phyloP scores from a whole-genome alignment of 2,888 invertebrate genomes.

The Tetragonisca angustula region DNA sequence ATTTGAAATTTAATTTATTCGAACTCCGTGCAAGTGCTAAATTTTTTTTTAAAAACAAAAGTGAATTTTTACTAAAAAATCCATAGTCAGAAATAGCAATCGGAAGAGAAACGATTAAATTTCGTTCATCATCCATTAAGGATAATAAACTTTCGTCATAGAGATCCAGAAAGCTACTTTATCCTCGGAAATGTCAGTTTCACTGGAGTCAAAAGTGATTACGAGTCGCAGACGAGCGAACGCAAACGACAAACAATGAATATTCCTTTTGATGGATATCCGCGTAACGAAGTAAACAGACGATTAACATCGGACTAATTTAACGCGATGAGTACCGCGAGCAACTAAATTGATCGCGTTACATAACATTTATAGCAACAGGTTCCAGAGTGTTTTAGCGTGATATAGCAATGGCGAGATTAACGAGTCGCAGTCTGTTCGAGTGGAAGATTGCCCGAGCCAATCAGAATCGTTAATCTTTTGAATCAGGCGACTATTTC shows the following conservation, averaged over 20 bases:
- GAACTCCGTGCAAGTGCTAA: too few species aligned
- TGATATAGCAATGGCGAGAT: conserved; percentile 34
- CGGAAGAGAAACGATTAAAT: background rate
- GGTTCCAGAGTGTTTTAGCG: conserved; percentile 21
- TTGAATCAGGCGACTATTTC: too few species aligned
- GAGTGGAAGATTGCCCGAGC: conserved; percentile 7
- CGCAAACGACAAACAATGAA: conserved; percentile 11
- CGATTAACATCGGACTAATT: conserved; percentile 42
- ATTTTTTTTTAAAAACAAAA: too few species aligned
- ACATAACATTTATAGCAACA: conserved; percentile 42
- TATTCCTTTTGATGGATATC: conserved; percentile 21
- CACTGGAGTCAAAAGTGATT: background rate
- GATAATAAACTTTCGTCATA: background rate
- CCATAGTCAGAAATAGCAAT: too few species aligned
- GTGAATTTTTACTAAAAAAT: too few species aligned
- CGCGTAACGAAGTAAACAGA: conserved; percentile 32
- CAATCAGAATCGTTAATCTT: conserved; percentile 42
- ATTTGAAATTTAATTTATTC: too few species aligned
- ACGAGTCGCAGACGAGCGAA: background rate
- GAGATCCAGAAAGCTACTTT: too few species aligned
- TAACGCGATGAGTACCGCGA: conserved; percentile 11
- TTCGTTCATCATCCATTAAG: too few species aligned
- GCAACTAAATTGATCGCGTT: conserved; percentile 16
- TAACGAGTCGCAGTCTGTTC: conserved; percentile 22
- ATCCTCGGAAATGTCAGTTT: background rate